Base-by-base conservation (phyloP, 1,140 invertebrate genomes). In the Muscidifurax raptorellus region DNA sequence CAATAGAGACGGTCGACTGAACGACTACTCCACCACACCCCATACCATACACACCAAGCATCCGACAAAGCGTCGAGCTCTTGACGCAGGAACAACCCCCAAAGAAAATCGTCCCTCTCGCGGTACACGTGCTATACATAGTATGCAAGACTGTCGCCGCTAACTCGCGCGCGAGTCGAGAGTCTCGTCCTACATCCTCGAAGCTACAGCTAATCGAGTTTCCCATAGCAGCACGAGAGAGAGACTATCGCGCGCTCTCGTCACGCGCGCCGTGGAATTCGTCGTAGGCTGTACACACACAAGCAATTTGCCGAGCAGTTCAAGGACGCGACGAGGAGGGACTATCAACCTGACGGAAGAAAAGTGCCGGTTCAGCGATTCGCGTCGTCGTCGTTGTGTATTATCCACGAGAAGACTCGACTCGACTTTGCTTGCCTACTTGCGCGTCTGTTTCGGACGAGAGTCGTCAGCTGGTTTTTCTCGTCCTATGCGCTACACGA, bases 121-220 rank as follows among this genome's bases (percentile, higher is more conserved):
- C 44, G 44, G 44, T 47, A 9, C 9, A 9, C 9, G 44, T 47
- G 22, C 52, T n/a, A 32, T 36, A 64, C 18, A 78, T 30, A 78
- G 66, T n/a, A 30, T 9, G 66, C 66, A 30, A 69, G 66, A 1
- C 27, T 69, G n/a, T 25, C 64, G 25, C 25, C 25, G 27, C 13
- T 27, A 27, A 67, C 12, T 22, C 18, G 18, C 64, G 18, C 1
- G 7, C 75, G 7, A 0, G n/a, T n/a, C 28, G 67, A 22, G 67
- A 72, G 32, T 64, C 82, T 44, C 74, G 22, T 32, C 64, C 30
- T 32, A 67, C 64, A n/a, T 27, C 15, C 40, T 15, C 36, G 75
- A n/a, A 0, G 59, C 66, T 2, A 27, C 71, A n/a, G 22, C 47
- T 80, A 79, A 80, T 84, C 76, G 47, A 84, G 82, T 84, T 74